Percentiles rank a stretch among this genome's conserved stretches.
These are phyloP conservation scores for Notamacropus eugenii DNA, from an alignment of 2,797 vertebrate genomes.

Conservation along the genomic window DNA sequence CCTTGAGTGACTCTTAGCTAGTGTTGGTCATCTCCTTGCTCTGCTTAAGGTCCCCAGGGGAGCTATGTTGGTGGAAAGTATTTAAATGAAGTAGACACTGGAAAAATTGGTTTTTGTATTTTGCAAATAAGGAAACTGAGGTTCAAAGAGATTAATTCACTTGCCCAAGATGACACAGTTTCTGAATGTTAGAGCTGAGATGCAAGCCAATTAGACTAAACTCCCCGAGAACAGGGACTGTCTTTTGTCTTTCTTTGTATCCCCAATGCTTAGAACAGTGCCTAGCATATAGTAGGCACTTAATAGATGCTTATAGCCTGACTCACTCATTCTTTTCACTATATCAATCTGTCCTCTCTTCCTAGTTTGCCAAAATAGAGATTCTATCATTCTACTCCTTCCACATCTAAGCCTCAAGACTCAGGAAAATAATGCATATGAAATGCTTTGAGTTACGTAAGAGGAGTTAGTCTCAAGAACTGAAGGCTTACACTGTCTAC, in stretches of 20 bases:
- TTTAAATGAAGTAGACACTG: neutral
- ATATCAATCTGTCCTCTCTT: neutral
- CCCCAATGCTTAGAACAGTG: neutral
- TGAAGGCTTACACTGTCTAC: neutral
- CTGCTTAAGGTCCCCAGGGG: neutral
- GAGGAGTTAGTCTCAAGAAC: neutral
- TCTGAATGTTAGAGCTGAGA: neutral
- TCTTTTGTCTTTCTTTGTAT: neutral
- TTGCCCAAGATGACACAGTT: neutral
- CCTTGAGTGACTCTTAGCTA: neutral
- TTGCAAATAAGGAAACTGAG: neutral
- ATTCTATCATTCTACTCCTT: neutral
- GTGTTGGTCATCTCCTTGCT: neutral
- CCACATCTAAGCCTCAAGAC: neutral
- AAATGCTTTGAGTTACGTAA: neutral
- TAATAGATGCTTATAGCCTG: neutral
- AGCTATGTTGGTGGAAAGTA: neutral
- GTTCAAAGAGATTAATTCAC: neutral
- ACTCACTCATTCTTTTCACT: neutral
- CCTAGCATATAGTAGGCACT: neutral
- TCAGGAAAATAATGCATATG: neutral
- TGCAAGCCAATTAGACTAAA: neutral
- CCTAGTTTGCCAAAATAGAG: neutral
- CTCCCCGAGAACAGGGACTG: neutral
- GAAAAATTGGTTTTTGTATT: neutral